Conservation (phyloP, 2,797 vertebrate genomes). For the Linurgus olivaceus region DNA sequence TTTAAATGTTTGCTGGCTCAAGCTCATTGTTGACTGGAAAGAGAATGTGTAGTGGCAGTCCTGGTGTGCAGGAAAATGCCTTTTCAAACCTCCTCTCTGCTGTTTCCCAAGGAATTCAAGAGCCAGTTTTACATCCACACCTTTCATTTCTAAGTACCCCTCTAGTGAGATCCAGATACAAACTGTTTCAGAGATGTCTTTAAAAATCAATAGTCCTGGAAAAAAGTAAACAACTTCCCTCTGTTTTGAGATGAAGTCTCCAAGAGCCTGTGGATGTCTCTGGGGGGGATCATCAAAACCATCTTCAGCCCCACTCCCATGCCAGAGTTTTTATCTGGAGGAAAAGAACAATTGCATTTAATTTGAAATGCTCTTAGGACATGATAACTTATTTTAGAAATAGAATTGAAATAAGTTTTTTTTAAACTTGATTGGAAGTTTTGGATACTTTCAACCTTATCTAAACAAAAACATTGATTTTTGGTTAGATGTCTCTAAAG, state of each 20-base stretch:
- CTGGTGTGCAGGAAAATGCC: neutral
- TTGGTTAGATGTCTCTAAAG: conserved; percentile 7
- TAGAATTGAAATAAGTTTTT: neutral
- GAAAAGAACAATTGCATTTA: neutral
- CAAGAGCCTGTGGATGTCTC: neutral
- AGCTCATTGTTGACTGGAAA: neutral
- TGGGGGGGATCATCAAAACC: neutral
- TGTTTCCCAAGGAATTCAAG: neutral
- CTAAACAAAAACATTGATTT: neutral
- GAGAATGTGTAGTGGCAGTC: neutral
- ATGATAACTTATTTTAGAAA: neutral
- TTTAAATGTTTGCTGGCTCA: neutral
- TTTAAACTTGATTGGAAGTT: neutral
- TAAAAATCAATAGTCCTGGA: conserved; percentile 14
- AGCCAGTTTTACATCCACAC: neutral
- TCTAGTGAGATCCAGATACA: neutral
- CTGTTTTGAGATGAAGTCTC: neutral
- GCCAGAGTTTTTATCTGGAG: neutral
- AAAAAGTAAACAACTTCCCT: neutral
- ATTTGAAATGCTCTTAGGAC: neutral
- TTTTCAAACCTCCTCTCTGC: neutral
- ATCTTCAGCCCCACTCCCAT: neutral
- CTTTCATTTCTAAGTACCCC: neutral
- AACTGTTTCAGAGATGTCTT: neutral
- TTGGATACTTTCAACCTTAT: neutral